Evolutionary conservation across 2,888 invertebrate genomes (phyloP).

Genomic region (Seira musarum): DNA sequence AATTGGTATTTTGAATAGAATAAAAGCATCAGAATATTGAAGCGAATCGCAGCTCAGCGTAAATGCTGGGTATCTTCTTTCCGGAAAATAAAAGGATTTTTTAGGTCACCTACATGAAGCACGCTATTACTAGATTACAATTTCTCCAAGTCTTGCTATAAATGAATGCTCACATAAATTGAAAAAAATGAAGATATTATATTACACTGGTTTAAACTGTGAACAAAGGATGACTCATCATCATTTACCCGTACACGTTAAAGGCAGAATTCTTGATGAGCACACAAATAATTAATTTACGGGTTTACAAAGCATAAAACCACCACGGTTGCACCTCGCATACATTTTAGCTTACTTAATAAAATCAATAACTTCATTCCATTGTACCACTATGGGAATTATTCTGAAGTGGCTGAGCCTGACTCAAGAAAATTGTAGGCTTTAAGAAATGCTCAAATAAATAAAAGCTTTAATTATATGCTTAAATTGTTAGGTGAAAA

Average conservation of each 20-base stretch:
- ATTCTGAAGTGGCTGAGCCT: background rate
- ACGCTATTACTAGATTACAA: constrained; percentile 8
- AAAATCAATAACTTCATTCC: background rate
- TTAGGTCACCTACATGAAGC: too few relatives aligned
- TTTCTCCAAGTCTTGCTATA: background rate
- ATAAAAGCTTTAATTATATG: background rate
- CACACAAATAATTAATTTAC: background rate
- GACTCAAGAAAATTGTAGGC: background rate
- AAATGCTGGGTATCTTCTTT: constrained; percentile 11
- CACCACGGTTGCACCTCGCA: background rate
- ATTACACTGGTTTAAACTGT: background rate
- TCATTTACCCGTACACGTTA: background rate
- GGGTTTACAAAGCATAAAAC: background rate
- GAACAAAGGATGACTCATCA: constrained; percentile 3
- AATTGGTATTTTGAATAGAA: background rate
- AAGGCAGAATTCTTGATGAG: background rate
- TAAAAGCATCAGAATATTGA: background rate
- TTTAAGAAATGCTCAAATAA: background rate
- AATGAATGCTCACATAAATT: background rate
- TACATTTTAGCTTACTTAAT: background rate
- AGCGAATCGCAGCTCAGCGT: background rate
- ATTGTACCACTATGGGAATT: too few relatives aligned
- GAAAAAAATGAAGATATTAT: background rate
- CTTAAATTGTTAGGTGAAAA: background rate
- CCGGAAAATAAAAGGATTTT: background rate